A percentile compares a stretch with the other conserved stretches of the same genome.
Conservation (phyloP, 2,888 invertebrate genomes). For the Hetaerina titia region DNA sequence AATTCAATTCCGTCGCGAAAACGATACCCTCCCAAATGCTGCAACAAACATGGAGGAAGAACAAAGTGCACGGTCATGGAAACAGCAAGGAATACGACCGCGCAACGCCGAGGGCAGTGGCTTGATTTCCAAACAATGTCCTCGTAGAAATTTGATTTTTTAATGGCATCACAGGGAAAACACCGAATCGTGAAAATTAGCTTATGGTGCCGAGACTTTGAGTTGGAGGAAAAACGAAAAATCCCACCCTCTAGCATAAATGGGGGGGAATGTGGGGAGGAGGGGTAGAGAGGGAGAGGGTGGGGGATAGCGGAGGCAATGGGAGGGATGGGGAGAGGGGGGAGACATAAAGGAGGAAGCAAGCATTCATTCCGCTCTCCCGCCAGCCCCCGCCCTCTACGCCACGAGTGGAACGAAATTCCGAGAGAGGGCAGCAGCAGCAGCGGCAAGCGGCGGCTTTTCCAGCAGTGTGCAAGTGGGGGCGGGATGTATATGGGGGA, state of each 20-base stretch:
- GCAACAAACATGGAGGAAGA: not conserved
- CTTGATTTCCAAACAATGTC: slow-evolving; percentile 3
- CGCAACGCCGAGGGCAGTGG: not conserved
- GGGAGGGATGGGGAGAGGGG: not conserved
- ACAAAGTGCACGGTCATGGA: slow-evolving; percentile 20
- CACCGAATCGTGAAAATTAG: slow-evolving; percentile 10
- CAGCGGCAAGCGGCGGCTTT: not conserved
- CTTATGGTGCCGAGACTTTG: not conserved
- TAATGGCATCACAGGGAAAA: not conserved
- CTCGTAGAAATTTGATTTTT: not conserved
- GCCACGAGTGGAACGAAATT: slow-evolving; percentile 18
- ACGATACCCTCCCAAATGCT: slow-evolving; percentile 1
- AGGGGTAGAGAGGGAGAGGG: not conserved
- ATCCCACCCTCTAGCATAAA: not conserved
- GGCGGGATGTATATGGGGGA: not conserved
- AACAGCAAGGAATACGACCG: slow-evolving; percentile 1
- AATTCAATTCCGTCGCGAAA: slow-evolving; percentile 7
- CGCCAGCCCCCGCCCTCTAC: not conserved
- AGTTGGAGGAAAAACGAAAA: not conserved
- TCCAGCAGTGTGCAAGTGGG: not conserved
- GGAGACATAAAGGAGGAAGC: not conserved
- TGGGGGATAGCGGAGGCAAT: not conserved
- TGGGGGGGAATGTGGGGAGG: not conserved
- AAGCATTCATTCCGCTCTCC: not conserved
- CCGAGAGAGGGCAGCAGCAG: slow-evolving; percentile 35